phyloP scores from a whole-genome alignment of 2,888 invertebrate species.

The Dasysyrphus albostriatus region DNA sequence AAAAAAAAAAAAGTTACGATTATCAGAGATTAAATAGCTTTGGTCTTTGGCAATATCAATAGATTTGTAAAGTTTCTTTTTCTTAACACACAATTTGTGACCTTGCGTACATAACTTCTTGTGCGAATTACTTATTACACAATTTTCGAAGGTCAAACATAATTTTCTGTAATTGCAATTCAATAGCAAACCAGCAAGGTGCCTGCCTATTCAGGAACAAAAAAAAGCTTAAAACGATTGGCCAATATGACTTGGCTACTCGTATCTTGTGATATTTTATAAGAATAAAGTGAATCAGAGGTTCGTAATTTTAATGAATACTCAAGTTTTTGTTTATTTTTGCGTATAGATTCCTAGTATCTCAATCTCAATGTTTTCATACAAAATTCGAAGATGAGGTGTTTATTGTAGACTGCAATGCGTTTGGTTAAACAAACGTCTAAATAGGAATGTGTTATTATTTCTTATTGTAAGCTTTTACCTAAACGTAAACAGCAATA shows the following conservation, averaged over 20 bases:
- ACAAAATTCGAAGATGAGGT: neutral
- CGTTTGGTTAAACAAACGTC: neutral
- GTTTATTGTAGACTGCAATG: neutral
- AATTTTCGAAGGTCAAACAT: neutral
- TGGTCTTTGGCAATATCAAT: neutral
- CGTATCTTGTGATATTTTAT: neutral
- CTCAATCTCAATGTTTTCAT: neutral
- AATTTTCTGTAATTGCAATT: conserved; percentile 12
- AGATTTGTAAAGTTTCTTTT: neutral
- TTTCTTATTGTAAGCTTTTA: neutral
- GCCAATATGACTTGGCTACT: neutral
- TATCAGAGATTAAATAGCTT: neutral
- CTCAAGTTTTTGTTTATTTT: neutral
- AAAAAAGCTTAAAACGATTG: neutral
- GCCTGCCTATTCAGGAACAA: neutral
- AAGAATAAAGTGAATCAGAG: neutral
- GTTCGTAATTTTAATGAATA: neutral
- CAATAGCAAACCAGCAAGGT: neutral
- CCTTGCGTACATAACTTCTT: neutral
- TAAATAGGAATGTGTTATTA: neutral
- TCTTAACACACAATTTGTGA: neutral
- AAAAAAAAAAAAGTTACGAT: too few species aligned
- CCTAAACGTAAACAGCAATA: too few species aligned
- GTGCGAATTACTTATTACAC: neutral
- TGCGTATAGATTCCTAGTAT: neutral